Evolutionary conservation across 2,113 vertebrate species (phyloP), one percentile per base, ranked within the genome.

Genomic region (Sceloporus tristichus): DNA sequence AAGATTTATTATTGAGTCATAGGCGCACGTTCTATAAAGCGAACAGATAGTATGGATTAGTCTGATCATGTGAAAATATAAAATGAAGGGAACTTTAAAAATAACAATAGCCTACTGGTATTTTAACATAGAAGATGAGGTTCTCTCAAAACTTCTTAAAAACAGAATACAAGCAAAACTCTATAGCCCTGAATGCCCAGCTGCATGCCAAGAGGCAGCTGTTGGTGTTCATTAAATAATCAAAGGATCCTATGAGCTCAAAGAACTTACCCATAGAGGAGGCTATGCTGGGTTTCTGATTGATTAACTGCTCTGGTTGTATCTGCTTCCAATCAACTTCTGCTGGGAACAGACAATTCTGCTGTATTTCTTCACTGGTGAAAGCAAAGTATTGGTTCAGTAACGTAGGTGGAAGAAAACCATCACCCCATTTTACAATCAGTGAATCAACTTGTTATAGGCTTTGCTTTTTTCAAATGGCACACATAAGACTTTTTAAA

Each of bases 161-260:
- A 75, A 19, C 73, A 75, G 34, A 76, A 42, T 9, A 9, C 38
- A 10, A 25, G 40, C 75, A 77, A 40, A 77, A 40, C 40, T 48
- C 19, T 40, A 40, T 34, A 21, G 74, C 74, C 19, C 34, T 75
- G 74, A 34, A 8, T 75, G 14, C 38, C 74, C 74, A 75, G 34
- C 74, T 75, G 74, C 40, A 19, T 77, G 75, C 38, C 19, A 25
- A 21, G 9, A 40, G 74, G 38, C 74, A 76, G 38, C 74, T 42
- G 38, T 76, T 77, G 23, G 40, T 29, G 38, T 77, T 42, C 75
- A 77, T 77, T 42, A 77, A 77, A 77, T 77, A 77, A 77, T 77
- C 75, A 77, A 77, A 77, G 75, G 21, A 14, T 77, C 75, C 75
- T 48, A 48, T 77, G 40, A 77, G 75, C 40, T 25, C 40, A 77